Percentiles rank a stretch among this genome's conserved stretches.
Evolutionary conservation across 2,797 vertebrate genomes (phyloP).

Genomic region (Emydoidea blandingii): DNA sequence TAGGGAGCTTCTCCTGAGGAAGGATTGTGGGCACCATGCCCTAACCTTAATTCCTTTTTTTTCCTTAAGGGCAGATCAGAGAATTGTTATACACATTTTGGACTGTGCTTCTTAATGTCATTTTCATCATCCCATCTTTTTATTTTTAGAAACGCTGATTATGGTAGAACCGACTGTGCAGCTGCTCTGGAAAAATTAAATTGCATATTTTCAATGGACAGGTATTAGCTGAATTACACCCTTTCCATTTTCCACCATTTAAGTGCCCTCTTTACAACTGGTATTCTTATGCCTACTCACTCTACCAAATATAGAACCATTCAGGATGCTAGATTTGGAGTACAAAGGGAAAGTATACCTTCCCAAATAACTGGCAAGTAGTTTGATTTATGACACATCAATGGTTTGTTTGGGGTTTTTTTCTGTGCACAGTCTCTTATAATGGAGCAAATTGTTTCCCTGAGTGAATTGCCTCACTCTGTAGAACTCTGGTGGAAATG

Average conservation of each 20-base stretch:
- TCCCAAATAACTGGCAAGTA: not conserved
- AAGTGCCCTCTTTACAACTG: not conserved
- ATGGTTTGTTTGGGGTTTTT: not conserved
- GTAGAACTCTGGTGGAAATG: not conserved
- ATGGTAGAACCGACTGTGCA: not conserved
- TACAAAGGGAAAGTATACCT: not conserved
- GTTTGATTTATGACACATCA: not conserved
- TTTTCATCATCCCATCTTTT: slow-evolving; percentile 7
- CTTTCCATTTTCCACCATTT: not conserved
- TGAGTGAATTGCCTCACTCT: not conserved
- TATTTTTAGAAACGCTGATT: not conserved
- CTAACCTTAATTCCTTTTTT: not conserved
- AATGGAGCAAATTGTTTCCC: not conserved
- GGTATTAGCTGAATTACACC: not conserved
- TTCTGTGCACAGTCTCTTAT: not conserved
- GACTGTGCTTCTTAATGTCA: not conserved
- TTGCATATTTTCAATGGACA: not conserved
- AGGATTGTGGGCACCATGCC: not conserved
- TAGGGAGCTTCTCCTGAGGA: not conserved
- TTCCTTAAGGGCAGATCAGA: not conserved
- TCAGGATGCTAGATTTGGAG: not conserved
- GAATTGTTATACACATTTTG: not conserved
- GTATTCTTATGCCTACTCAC: not conserved
- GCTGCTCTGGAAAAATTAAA: not conserved
- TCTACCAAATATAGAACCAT: not conserved